Conservation (phyloP, 2,113 vertebrate species). For the Sula dactylatra region DNA sequence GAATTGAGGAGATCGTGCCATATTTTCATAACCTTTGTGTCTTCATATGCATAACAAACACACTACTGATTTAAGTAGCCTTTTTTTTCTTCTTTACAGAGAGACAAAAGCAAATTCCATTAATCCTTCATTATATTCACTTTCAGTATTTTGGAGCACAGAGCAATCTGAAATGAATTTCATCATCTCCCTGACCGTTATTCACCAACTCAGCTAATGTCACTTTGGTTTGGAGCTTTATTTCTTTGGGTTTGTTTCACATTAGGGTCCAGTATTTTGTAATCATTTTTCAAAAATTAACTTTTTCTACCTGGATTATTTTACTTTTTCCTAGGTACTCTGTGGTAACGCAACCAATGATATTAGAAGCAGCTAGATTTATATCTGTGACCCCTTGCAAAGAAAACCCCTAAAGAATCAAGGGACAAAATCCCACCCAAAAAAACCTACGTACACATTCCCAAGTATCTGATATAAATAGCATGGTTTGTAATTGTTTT, state of each 20-base stretch:
- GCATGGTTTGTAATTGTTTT: background rate
- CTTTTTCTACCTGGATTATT: background rate
- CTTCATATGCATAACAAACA: background rate
- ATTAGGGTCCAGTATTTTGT: background rate
- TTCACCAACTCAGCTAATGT: background rate
- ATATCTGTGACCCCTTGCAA: background rate
- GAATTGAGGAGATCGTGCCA: background rate
- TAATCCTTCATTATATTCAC: background rate
- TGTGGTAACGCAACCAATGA: accelerated
- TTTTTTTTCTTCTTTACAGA: background rate
- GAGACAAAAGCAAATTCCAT: background rate
- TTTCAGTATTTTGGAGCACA: background rate
- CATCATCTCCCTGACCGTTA: background rate
- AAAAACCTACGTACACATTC: background rate
- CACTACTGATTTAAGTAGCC: background rate
- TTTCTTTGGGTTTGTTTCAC: background rate
- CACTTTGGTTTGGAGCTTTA: background rate
- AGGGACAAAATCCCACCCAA: background rate
- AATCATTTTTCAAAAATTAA: background rate
- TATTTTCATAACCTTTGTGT: background rate
- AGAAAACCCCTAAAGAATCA: background rate
- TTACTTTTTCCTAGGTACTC: background rate
- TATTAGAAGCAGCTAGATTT: background rate
- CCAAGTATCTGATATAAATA: background rate
- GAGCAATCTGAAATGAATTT: background rate